These are phyloP conservation scores for Frieseomelitta varia DNA, from an alignment of 1,140 invertebrate genomes.

Conservation along the genomic window DNA sequence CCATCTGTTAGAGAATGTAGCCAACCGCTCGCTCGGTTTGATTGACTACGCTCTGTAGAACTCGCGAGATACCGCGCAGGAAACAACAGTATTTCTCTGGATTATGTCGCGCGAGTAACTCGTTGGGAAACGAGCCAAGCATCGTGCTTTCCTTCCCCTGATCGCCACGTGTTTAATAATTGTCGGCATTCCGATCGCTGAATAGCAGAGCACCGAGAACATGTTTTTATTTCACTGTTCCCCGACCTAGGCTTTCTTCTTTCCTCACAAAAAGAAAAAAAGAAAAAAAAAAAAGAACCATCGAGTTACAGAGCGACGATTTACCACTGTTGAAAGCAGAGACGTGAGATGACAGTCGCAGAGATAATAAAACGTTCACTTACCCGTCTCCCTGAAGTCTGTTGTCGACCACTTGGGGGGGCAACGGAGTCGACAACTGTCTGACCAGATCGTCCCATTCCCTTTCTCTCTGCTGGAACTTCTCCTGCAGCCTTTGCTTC, in stretches of 20 bases:
- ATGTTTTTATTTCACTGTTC: neutral
- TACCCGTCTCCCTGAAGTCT: constrained; percentile 80
- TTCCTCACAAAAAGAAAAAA: too few relatives aligned
- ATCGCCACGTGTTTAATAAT: constrained; percentile 12
- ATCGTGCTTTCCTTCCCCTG: neutral
- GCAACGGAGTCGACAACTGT: constrained; percentile 80
- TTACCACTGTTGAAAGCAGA: neutral
- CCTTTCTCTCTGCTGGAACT: constrained; percentile 84
- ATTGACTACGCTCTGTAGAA: constrained; percentile 38
- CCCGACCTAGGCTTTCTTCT: neutral
- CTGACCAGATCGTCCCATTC: constrained; percentile 83
- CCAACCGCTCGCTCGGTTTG: constrained; percentile 25
- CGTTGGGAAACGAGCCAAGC: constrained; percentile 20
- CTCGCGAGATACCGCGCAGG: neutral
- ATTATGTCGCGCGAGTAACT: constrained; percentile 10
- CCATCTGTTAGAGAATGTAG: constrained; percentile 66
- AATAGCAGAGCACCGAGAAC: neutral
- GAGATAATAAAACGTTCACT: constrained; percentile 60
- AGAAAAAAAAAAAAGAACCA: neutral
- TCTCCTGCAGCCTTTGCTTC: constrained; percentile 86
- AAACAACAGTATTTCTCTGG: constrained; percentile 37
- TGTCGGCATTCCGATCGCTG: neutral
- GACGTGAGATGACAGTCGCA: neutral
- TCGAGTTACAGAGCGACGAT: too few relatives aligned
- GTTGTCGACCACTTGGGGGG: constrained; percentile 78